Conservation (phyloP, 2,888 invertebrate genomes). For the Mesochorus sp. region DNA sequence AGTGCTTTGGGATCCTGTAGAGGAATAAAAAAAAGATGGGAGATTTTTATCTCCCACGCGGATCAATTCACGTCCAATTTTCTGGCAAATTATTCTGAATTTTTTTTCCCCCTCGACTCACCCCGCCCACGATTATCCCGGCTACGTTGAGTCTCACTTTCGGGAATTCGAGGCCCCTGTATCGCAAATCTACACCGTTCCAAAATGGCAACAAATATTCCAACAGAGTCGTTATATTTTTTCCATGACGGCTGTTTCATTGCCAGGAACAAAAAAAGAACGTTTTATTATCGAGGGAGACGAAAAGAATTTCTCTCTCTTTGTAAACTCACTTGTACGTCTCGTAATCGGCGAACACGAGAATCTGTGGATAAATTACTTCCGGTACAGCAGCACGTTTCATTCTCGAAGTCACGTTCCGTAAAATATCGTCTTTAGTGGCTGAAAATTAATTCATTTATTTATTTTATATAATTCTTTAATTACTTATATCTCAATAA, state of each 20-base stretch:
- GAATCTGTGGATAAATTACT: constrained; percentile 57
- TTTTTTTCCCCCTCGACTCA: constrained; percentile 12
- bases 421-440: background rate
- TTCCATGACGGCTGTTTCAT: constrained; percentile 26
- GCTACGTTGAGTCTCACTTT: constrained; percentile 62
- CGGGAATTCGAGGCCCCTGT: constrained; percentile 51
- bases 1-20: constrained; percentile 42
- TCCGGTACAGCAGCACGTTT: constrained; percentile 8
- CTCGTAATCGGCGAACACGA: constrained; percentile 48
- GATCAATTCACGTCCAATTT: background rate
- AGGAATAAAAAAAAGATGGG: background rate
- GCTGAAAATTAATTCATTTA: background rate
- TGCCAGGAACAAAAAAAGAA: too few relatives aligned
- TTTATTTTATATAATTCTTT: background rate
- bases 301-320: background rate
- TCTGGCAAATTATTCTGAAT: background rate
- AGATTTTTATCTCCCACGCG: too few relatives aligned
- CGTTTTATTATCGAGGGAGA: background rate
- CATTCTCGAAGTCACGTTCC: background rate
- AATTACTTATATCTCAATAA: background rate
- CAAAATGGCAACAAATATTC: constrained; percentile 62
- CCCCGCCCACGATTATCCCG: constrained; percentile 57
- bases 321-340: constrained; percentile 23
- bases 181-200: constrained; percentile 62
- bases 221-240: constrained; percentile 31